Percentiles rank a stretch among this genome's conserved stretches.
Evolutionary conservation across 92 coral and sea anemone genomes (phyloP).

Genomic region (Epizoanthus illoricatus): DNA sequence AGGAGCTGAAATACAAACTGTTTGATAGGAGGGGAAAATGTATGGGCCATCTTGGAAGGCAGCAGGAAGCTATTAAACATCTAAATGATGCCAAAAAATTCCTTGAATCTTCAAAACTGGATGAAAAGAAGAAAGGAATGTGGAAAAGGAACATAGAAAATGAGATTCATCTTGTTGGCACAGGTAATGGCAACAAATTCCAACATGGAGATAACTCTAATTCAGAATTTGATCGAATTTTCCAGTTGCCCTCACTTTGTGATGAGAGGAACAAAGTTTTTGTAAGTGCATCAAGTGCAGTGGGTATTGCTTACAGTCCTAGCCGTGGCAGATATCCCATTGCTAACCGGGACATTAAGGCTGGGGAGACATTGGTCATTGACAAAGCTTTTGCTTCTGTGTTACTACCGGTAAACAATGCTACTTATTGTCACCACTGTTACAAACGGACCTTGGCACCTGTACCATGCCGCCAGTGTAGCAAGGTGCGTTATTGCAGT

Average conservation of each 20-base stretch:
- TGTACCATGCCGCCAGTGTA: constrained; percentile 79
- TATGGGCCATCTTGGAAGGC: constrained; percentile 43
- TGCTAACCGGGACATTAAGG: constrained; percentile 75
- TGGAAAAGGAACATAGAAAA: constrained; percentile 63
- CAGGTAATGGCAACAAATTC: neutral
- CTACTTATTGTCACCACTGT: constrained; percentile 90
- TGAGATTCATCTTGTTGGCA: constrained; percentile 36
- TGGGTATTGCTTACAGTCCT: constrained; percentile 48
- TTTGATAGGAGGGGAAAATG: constrained; percentile 88
- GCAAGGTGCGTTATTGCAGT: constrained; percentile 81
- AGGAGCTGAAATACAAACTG: constrained; percentile 67
- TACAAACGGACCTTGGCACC: constrained; percentile 59
- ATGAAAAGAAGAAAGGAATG: constrained; percentile 54
- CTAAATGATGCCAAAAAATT: constrained; percentile 61
- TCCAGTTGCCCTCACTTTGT: constrained; percentile 40
- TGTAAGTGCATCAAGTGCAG: constrained; percentile 63
- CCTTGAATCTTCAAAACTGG: constrained; percentile 61
- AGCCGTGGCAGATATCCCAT: constrained; percentile 73
- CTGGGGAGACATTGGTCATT: constrained; percentile 85
- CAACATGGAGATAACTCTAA: neutral
- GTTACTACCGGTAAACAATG: constrained; percentile 64
- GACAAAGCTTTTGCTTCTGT: constrained; percentile 96
- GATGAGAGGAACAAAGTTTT: constrained; percentile 48
- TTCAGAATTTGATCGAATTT: constrained; percentile 8
- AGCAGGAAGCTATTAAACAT: constrained; percentile 47